Base-by-base conservation (phyloP, 2,888 invertebrate species). In the Phaonia tiefii region DNA sequence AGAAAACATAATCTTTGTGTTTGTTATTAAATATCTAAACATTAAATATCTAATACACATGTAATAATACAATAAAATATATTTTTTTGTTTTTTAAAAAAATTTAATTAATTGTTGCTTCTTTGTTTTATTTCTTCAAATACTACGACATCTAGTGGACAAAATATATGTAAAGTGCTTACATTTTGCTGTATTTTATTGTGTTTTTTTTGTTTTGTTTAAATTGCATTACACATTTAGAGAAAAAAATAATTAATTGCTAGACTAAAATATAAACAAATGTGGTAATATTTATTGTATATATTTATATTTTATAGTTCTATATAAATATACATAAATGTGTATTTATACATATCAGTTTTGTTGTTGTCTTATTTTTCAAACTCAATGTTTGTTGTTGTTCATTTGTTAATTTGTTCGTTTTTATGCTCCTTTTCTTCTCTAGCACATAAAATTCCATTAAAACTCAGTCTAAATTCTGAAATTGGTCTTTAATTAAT, bases 381-480 rank as follows among this genome's bases (percentile, higher is more conserved):
- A 67, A 75, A 75, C 25, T 44, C 63, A 39, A 56, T 56, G 5
- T 31, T 2, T 17, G 25, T 58, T 58, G n/a, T 58, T 58, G 25
- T 15, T 31, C 2, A 1, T 25, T 49, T 44, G 46, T 58, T 11
- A 31, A 22, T 72, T 63, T 54, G 7, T 7, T 65, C 69, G 60
- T 63, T 54, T 17, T 54, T 65, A 0, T 58, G 37, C 4, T 49
- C 13, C 7, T 10, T 63, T 5, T 49, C 25, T 39, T 4, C 17
- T 22, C 42, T 70, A 76, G 66, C 73, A 66, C 75, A 75, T 80
- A 73, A 31, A 80, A 73, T 76, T 80, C 74, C 77, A 67, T 75
- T 81, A 72, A 78, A 75, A 81, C 81, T 81, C 81, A 81, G 81
- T 81, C 81, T 81, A 81, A 78, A 78, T 78, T 81, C 78, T 81